Evolutionary conservation across 1,140 invertebrate genomes (phyloP), one percentile per base, ranked within the genome.

Genomic region (Drosophila bipectinata): DNA sequence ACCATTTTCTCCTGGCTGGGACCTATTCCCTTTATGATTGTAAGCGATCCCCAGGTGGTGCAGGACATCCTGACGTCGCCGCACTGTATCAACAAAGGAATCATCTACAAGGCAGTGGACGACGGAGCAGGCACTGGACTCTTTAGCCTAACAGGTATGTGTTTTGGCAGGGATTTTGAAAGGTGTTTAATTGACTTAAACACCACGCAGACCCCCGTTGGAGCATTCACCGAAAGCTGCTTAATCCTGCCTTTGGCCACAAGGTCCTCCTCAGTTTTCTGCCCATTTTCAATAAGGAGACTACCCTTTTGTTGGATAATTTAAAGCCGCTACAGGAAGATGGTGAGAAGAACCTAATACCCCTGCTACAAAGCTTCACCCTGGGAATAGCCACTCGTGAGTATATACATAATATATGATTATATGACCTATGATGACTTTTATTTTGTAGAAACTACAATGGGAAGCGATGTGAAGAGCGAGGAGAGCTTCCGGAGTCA

Each of bases 21-120:
- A 7, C 85, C 90, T 0, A 64, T 82, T 63, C 90, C 90, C 4
- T 84, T 91, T 30, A 9, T 91, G 9, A 78, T 91, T 34, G 72
- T 78, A 8, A 69, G 54, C 18, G 90, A 91, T n/a, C 90, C 90
- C 0, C 79, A 90, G 41, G 47, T 66, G 18, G 72, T 80, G 1
- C 85, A 91, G 67, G 90, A 91, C 8, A 88, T 91, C 59, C 64
- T 91, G 1, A 91, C 83, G 26, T 91, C 90, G 2, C 85, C 82
- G 0, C 64, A 91, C 47, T 91, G 90, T 30, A 48, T 91, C 5
- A 85, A 91, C 56, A 91, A 91, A 48, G 83, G 85, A 5, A 61
- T 88, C 1, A 84, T 91, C n/a, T 91, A 91, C 39, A 78, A 59
- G 41, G 79, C 85, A 0, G 54, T 91, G 12, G 80, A 84, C 49